Conservation (phyloP, 2,797 vertebrate genomes). For the Pipistrellus kuhlii region DNA sequence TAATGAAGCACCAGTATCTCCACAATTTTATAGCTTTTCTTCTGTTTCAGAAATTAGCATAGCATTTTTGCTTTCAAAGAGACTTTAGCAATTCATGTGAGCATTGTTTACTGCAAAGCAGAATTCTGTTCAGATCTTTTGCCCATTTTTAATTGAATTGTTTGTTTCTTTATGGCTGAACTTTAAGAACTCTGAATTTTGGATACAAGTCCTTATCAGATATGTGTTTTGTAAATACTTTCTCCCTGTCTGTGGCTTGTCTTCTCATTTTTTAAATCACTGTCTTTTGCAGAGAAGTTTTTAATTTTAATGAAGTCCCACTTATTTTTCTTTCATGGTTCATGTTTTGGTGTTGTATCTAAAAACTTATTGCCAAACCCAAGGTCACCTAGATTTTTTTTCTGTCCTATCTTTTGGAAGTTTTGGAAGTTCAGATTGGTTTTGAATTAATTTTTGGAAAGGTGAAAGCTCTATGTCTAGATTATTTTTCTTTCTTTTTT, state of each 20-base stretch:
- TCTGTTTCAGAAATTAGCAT: conserved; percentile 46
- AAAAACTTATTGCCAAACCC: conserved; percentile 1
- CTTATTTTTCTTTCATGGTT: conserved; percentile 23
- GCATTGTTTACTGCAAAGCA: conserved; percentile 47
- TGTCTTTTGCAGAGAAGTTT: conserved; percentile 10
- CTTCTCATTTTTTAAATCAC: conserved; percentile 22
- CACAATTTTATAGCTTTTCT: conserved; percentile 30
- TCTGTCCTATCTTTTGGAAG: conserved; percentile 11
- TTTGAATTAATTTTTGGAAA: conserved; percentile 51
- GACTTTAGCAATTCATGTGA: conserved; percentile 32
- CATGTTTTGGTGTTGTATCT: conserved; percentile 36
- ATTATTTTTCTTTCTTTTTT: neutral
- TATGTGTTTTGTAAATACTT: conserved; percentile 15
- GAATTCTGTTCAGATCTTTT: conserved; percentile 50
- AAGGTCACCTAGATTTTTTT: conserved; percentile 49
- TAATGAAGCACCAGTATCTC: neutral
- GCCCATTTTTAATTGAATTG: conserved; percentile 35
- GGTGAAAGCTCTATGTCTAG: neutral
- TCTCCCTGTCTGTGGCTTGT: neutral
- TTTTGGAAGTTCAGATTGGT: conserved; percentile 34
- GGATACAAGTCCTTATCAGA: conserved; percentile 49
- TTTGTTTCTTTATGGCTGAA: conserved; percentile 18
- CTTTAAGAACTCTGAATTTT: conserved; percentile 51
- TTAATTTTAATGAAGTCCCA: conserved; percentile 37
- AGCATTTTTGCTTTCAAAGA: conserved; percentile 46